Base-by-base conservation (phyloP, 2,113 vertebrate species). In the Thryonomys swinderianus region DNA sequence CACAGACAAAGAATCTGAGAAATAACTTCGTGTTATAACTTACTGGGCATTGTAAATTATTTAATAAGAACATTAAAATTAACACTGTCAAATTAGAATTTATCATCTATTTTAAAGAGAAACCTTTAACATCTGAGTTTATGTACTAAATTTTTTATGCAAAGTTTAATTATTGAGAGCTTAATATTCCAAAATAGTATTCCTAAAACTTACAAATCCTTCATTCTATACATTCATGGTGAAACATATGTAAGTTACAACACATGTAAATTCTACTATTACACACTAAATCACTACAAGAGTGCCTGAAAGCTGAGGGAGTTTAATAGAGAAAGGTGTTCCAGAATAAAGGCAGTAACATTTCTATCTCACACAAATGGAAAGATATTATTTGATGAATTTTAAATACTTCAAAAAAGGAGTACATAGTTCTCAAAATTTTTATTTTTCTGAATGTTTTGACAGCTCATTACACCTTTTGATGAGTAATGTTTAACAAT, bases 181-280 rank as follows among this genome's bases (percentile, higher is more conserved):
- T 64, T 57, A 93, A 92, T 37, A 64, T 2, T 23, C 37, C 45
- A 23, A 90, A 88, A 71, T 40, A 79, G 59, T 74, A 69, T 74
- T 90, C 76, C 45, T 18, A 95, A 67, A 8, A 94, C 27, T 82
- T 95, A 69, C 3, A 93, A 94, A 91, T 89, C 45, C 53, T 93
- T 53, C 30, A 81, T 23, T 48, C 7, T 20, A 12, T n/a, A 91
- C 6, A 80, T 23, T 85, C 5, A 45, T 20, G 16, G 88, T 86
- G 64, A 1, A 80, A 71, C 83, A 92, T 61, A 83, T 64, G 18
- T 84, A 87, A 93, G 48, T 85, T 89, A 84, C 11, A 90, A 74
- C 27, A 51, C 17, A 79, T 40, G 1, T 48, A 79, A 89, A 84
- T 27, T 80, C 14, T 37, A 78, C 12, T 64, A 85, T 81, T 62